Evolutionary conservation across 2,888 invertebrate species (phyloP).

Genomic region (Leptogaster cylindrica): DNA sequence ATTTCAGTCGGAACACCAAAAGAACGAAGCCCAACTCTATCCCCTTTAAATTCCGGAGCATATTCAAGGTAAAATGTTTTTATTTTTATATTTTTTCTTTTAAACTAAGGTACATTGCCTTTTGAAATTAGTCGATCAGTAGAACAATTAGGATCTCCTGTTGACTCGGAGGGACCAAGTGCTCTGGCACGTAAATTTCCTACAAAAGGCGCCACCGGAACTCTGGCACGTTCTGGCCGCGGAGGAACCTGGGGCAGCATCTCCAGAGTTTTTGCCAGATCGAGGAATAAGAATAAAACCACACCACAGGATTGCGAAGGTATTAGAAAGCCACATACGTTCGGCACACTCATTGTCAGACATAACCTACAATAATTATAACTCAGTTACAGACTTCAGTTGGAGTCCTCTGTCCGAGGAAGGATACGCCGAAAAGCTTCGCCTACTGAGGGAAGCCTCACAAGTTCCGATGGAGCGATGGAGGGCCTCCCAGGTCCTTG

Average conservation of each 20-base stretch:
- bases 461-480: constrained; percentile 87
- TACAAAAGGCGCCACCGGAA: constrained; percentile 60
- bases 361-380: not conserved
- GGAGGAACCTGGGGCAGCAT: constrained; percentile 90
- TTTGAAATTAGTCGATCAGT: constrained; percentile 58
- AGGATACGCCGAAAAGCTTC: constrained; percentile 60
- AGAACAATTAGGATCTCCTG: constrained; percentile 82
- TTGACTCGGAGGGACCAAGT: constrained; percentile 72
- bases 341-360: not conserved
- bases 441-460: constrained; percentile 77
- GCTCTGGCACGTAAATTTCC: constrained; percentile 61
- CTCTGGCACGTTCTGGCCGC: constrained; percentile 66
- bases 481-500: constrained; percentile 91
- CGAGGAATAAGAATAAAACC: constrained; percentile 80
- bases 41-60: constrained; percentile 77
- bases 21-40: constrained; percentile 83
- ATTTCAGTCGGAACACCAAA: constrained; percentile 76
- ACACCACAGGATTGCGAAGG: constrained; percentile 73
- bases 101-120: too few species aligned
- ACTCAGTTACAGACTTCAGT: constrained; percentile 55
- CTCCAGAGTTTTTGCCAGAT: constrained; percentile 86
- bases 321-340: constrained; percentile 50
- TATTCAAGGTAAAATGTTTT: constrained; percentile 68
- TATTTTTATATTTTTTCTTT: not conserved
- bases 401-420: constrained; percentile 62